A percentile compares a stretch with the other conserved stretches of the same genome.
phyloP scores from a whole-genome alignment of 2,113 vertebrate genomes.

The Syngnathoides biaculeatus region DNA sequence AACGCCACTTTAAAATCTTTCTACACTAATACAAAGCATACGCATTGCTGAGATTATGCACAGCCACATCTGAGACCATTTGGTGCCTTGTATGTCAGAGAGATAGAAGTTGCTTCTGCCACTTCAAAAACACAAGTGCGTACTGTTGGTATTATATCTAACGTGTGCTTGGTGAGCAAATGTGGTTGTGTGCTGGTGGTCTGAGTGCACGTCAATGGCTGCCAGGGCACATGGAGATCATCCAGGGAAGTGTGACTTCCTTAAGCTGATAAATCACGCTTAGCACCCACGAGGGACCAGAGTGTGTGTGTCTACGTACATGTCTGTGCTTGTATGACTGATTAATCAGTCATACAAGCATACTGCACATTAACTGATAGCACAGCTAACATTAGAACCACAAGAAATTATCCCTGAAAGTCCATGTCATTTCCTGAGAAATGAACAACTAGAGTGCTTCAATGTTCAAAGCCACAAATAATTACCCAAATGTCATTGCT shows the following conservation, averaged over 20 bases:
- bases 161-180: slow-evolving; percentile 12
- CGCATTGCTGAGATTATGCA: background rate
- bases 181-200: slow-evolving; percentile 26
- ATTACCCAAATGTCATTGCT: background rate
- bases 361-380: background rate
- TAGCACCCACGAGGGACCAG: slow-evolving; percentile 56
- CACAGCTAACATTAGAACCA: background rate
- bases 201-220: slow-evolving; percentile 10
- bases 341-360: background rate
- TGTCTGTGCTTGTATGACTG: background rate
- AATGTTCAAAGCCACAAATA: background rate
- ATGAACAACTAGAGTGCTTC: background rate
- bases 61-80: slow-evolving; percentile 10
- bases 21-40: slow-evolving; percentile 13
- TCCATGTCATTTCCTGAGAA: background rate
- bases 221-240: slow-evolving; percentile 62
- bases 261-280: slow-evolving; percentile 64
- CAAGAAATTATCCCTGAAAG: background rate
- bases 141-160: background rate
- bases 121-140: slow-evolving; percentile 31
- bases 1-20: slow-evolving; percentile 18
- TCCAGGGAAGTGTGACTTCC: slow-evolving; percentile 63
- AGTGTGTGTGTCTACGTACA: too few species aligned
- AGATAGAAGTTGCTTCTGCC: slow-evolving; percentile 18
- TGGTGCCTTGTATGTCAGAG: slow-evolving; percentile 11